Evolutionary conservation across 2,113 vertebrate species (phyloP).

Genomic region (Scatophagus argus): DNA sequence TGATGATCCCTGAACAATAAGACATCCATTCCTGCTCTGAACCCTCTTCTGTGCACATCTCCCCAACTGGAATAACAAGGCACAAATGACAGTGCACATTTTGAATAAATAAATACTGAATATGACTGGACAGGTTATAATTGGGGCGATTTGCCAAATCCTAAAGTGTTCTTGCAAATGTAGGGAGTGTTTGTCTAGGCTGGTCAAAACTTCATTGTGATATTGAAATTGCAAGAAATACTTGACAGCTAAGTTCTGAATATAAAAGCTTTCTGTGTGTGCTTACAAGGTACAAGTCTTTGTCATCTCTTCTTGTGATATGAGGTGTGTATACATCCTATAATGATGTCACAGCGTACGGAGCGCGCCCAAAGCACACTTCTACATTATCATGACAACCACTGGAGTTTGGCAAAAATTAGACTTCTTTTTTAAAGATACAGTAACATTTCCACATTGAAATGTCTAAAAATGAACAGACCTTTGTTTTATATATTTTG

Average conservation of each 20-base stretch:
- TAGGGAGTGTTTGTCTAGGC: not conserved
- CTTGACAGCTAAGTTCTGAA: not conserved
- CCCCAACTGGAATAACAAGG: slow-evolving; percentile 21
- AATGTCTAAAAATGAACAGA: too few relatives aligned
- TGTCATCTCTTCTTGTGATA: not conserved
- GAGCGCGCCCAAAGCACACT: not conserved
- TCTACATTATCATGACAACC: not conserved
- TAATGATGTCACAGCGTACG: not conserved
- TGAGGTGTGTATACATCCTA: not conserved
- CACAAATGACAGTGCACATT: not conserved
- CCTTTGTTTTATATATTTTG: too few relatives aligned
- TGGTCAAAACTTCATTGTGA: not conserved
- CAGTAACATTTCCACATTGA: too few relatives aligned
- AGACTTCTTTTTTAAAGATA: not conserved
- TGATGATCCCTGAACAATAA: slow-evolving; percentile 36
- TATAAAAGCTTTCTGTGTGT: not conserved
- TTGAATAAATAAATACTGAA: slow-evolving; percentile 6
- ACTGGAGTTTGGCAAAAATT: not conserved
- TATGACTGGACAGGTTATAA: not conserved
- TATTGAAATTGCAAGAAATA: not conserved
- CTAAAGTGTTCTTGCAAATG: not conserved
- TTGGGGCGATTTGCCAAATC: not conserved
- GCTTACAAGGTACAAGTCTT: not conserved
- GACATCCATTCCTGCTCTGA: slow-evolving; percentile 21
- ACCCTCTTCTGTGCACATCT: not conserved